A percentile compares a stretch with the other conserved stretches of the same genome.
Conservation (phyloP, 2,888 invertebrate species). For the Lypha dubia region DNA sequence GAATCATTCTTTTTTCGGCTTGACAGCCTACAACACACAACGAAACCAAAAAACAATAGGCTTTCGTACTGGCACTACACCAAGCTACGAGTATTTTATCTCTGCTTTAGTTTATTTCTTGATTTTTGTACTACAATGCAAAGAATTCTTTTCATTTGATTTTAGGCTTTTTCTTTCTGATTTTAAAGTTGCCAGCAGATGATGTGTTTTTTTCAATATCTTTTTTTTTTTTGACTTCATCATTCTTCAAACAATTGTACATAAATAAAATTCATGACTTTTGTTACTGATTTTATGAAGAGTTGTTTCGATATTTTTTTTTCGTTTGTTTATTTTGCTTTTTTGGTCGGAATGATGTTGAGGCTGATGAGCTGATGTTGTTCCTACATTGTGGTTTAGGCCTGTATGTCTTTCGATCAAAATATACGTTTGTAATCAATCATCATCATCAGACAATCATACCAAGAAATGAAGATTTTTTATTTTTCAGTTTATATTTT, state of each 20-base stretch:
- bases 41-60: too few relatives aligned
- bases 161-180: conserved; percentile 19
- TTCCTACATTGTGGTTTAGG: conserved; percentile 49
- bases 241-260: conserved; percentile 59
- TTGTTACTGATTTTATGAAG: conserved; percentile 57
- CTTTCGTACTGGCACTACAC: background rate
- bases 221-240: conserved; percentile 50
- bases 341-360: background rate
- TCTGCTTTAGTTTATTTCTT: conserved; percentile 69
- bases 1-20: conserved; percentile 46
- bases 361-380: conserved; percentile 30
- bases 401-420: conserved; percentile 67
- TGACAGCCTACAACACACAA: conserved; percentile 72
- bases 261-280: conserved; percentile 69
- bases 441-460: conserved; percentile 68
- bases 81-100: conserved; percentile 58
- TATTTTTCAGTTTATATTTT: too few relatives aligned
- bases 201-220: conserved; percentile 32
- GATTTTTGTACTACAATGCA: conserved; percentile 19
- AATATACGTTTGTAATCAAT: conserved; percentile 69
- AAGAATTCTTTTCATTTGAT: conserved; percentile 47
- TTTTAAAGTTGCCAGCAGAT: conserved; percentile 53
- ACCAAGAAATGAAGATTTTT: background rate
- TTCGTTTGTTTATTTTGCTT: background rate
- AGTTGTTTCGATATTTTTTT: conserved; percentile 18